Conservation (phyloP, 2,888 invertebrate genomes). For the Cheilosia variabilis region DNA sequence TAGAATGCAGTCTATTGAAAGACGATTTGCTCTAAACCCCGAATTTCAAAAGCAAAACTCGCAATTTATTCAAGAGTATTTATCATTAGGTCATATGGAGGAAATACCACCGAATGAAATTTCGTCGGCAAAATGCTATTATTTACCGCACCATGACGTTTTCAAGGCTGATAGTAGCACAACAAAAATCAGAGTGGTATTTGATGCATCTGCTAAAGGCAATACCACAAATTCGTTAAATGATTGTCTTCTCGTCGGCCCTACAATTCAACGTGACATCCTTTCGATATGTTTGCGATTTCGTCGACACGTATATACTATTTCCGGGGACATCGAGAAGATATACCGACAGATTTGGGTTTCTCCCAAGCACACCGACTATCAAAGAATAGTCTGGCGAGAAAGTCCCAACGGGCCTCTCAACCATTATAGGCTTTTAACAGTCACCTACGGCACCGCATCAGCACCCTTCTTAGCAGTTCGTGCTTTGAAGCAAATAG, state of each 20-base stretch:
- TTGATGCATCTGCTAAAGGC: too few species aligned
- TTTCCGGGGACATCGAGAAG: constrained; percentile 64
- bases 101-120: constrained; percentile 30
- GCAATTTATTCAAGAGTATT: constrained; percentile 38
- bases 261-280: constrained; percentile 45
- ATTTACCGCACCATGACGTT: constrained; percentile 30
- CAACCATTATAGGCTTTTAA: too few species aligned
- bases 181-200: too few species aligned
- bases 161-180: too few species aligned
- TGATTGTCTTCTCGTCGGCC: constrained; percentile 53
- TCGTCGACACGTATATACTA: constrained; percentile 37
- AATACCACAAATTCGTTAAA: too few species aligned
- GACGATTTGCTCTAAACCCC: neutral
- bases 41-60: constrained; percentile 2
- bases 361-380: constrained; percentile 35
- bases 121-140: constrained; percentile 10
- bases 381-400: constrained; percentile 46
- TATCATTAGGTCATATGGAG: constrained; percentile 47
- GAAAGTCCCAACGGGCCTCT: too few species aligned
- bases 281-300: constrained; percentile 42
- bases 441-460: too few species aligned
- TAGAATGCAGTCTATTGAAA: constrained; percentile 15
- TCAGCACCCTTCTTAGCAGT: constrained; percentile 12
- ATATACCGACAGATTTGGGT: constrained; percentile 67
- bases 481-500: constrained; percentile 65